Conservation (phyloP, 2,113 vertebrate genomes). For the Forbesichthys papilliferus region DNA sequence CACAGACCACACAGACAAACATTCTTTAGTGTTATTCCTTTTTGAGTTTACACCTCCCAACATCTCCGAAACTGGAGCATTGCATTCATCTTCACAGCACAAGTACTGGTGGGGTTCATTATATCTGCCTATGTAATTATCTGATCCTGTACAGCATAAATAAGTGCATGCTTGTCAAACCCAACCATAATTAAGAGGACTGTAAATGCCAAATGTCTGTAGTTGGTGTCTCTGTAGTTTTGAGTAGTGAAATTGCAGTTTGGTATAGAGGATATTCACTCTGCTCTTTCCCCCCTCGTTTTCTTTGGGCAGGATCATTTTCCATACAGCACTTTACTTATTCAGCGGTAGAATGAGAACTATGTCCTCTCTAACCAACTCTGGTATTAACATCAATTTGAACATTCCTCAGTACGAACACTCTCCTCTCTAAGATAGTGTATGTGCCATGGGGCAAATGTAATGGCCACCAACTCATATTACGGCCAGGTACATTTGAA, state of each 20-base stretch:
- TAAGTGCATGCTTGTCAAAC: conserved; percentile 40
- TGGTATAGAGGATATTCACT: conserved; percentile 38
- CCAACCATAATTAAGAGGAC: conserved; percentile 45
- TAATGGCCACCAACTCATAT: conserved; percentile 14
- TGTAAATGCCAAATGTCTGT: conserved; percentile 46
- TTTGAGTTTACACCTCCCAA: background rate
- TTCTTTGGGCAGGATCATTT: conserved; percentile 64
- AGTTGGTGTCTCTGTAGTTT: conserved; percentile 46
- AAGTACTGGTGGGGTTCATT: background rate
- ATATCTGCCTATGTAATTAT: conserved; percentile 18
- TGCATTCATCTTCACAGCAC: background rate
- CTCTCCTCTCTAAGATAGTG: conserved; percentile 33
- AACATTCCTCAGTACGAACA: conserved; percentile 65
- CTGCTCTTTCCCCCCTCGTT: conserved; percentile 44
- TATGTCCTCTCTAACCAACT: conserved; percentile 68
- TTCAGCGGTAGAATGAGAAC: conserved; percentile 58
- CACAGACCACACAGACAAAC: no score
- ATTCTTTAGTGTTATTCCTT: no score
- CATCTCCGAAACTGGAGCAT: background rate
- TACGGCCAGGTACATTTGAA: conserved; percentile 25
- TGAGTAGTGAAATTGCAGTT: conserved; percentile 25
- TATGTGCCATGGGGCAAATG: conserved; percentile 6
- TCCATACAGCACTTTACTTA: conserved; percentile 56
- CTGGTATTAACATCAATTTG: conserved; percentile 71
- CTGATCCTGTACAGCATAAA: conserved; percentile 23